Conservation (phyloP, 2,113 vertebrate genomes). For the Sigmodon hispidus region DNA sequence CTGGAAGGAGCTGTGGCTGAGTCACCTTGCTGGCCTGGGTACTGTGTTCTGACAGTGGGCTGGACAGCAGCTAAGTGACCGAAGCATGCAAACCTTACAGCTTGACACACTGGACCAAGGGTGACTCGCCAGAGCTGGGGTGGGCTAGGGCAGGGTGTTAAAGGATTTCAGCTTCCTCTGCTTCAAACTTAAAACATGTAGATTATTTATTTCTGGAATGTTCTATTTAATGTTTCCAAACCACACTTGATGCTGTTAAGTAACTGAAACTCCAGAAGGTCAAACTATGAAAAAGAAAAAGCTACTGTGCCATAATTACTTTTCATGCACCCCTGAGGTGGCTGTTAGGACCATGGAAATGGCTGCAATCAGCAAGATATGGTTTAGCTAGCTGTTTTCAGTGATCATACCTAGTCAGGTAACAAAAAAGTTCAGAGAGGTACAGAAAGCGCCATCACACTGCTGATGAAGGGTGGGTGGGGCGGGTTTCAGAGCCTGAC, state of each 20-base stretch:
- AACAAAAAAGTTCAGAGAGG: not conserved
- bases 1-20: not conserved
- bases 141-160: too few relatives aligned
- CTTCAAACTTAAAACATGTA: not conserved
- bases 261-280: not conserved
- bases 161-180: not conserved
- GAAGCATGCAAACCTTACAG: not conserved
- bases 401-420: fast-evolving
- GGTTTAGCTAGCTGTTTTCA: not conserved
- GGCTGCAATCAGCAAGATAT: not conserved
- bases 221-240: too few relatives aligned
- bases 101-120: not conserved
- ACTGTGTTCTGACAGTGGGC: not conserved
- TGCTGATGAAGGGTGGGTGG: too few relatives aligned
- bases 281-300: not conserved
- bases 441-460: too few relatives aligned
- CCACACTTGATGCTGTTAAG: not conserved
- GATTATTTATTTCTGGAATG: not conserved
- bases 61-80: not conserved
- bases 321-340: not conserved
- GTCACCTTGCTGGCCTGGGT: not conserved
- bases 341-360: not conserved
- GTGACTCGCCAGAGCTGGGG: not conserved
- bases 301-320: too few relatives aligned
- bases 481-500: not conserved